Evolutionary conservation across 2,888 invertebrate species (phyloP).

Genomic region (Zaprionus lineosus): DNA sequence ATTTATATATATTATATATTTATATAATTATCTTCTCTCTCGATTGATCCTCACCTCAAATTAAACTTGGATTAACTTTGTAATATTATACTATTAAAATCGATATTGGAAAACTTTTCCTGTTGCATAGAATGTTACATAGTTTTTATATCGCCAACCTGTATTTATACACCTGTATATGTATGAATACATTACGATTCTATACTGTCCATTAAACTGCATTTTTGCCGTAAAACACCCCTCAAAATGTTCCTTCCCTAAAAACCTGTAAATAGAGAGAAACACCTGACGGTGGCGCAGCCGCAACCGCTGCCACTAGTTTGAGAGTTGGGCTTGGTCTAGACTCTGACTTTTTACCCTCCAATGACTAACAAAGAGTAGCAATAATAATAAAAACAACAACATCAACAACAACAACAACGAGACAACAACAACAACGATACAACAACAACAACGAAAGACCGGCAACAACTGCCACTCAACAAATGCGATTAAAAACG

Average conservation of each 20-base stretch:
- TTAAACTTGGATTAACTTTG: too few species aligned
- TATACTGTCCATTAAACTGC: slow-evolving; percentile 4
- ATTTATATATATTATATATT: too few species aligned
- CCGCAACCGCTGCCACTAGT: slow-evolving; percentile 17
- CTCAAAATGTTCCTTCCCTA: background rate
- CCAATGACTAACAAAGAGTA: slow-evolving; percentile 44
- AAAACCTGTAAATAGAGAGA: slow-evolving; percentile 8
- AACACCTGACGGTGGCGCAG: slow-evolving; percentile 61
- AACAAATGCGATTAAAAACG: slow-evolving; percentile 48
- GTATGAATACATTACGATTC: too few species aligned
- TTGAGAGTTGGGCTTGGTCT: slow-evolving; percentile 3
- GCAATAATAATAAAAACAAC: slow-evolving; percentile 20
- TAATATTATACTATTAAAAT: too few species aligned
- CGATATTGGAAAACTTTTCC: too few species aligned
- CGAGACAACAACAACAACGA: slow-evolving; percentile 19
- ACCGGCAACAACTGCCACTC: background rate
- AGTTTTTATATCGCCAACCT: too few species aligned
- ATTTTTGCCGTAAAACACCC: too few species aligned
- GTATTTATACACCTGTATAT: too few species aligned
- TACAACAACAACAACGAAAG: slow-evolving; percentile 22
- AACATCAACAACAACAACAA: slow-evolving; percentile 28
- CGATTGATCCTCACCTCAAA: too few species aligned
- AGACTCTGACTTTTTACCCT: slow-evolving; percentile 32
- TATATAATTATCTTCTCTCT: too few species aligned
- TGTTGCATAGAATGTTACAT: too few species aligned